Evolutionary conservation across 2,797 vertebrate species (phyloP).

Genomic region (Rhynchonycteris naso): DNA sequence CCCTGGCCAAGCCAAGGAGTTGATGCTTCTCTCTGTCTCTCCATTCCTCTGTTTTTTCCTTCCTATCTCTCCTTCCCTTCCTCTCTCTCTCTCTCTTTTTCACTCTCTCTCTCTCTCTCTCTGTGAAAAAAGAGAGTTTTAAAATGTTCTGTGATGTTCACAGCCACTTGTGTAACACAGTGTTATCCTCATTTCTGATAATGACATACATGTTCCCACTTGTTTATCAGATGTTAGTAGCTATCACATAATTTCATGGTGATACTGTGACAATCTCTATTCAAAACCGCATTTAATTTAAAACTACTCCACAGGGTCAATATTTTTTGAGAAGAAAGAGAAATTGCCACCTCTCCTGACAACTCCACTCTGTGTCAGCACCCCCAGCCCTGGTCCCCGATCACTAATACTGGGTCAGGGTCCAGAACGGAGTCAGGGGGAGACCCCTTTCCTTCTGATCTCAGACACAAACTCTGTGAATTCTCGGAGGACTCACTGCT

Average conservation of each 20-base stretch:
- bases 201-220: background rate
- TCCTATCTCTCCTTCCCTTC: no score
- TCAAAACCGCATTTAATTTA: background rate
- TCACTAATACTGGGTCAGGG: no score
- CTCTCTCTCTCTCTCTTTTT: no score
- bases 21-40: no score
- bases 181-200: background rate
- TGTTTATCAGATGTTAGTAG: no score
- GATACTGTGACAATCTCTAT: rapidly evolving
- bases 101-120: no score
- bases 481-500: background rate
- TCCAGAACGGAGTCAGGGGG: background rate
- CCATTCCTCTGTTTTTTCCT: no score
- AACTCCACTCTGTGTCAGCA: no score
- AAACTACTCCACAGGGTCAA: background rate
- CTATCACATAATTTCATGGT: background rate
- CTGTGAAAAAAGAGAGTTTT: background rate
- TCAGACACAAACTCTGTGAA: background rate
- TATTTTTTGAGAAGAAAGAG: no score
- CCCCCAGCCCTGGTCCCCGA: background rate
- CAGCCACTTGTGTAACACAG: background rate
- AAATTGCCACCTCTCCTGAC: background rate
- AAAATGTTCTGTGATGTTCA: background rate
- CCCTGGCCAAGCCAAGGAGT: no score
- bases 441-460: background rate